These are phyloP conservation scores for Drosophila acutilabella DNA, from an alignment of 2,888 invertebrate species.

Conservation along the genomic window DNA sequence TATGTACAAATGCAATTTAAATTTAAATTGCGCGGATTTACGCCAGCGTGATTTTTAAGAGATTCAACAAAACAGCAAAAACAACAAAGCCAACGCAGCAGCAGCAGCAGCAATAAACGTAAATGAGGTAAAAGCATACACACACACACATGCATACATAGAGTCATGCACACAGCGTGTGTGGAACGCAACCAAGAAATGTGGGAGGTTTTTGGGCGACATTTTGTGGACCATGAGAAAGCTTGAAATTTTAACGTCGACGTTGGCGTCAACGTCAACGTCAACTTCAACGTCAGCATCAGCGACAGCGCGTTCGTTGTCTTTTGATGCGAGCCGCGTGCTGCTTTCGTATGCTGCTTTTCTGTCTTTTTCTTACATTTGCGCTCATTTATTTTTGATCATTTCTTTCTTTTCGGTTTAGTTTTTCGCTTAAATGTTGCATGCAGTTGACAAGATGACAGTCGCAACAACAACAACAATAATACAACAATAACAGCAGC, in stretches of 20 bases:
- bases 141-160: slow-evolving; percentile 12
- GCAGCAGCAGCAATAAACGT: slow-evolving; percentile 29
- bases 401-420: slow-evolving; percentile 30
- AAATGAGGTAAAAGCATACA: slow-evolving; percentile 64
- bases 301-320: slow-evolving; percentile 10
- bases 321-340: slow-evolving; percentile 41
- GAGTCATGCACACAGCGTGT: slow-evolving; percentile 25
- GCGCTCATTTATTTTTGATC: slow-evolving; percentile 60
- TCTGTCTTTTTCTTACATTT: slow-evolving; percentile 8
- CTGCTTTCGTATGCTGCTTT: slow-evolving; percentile 1
- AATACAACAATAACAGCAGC: slow-evolving; percentile 29
- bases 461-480: slow-evolving; percentile 27
- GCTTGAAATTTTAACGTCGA: slow-evolving; percentile 40
- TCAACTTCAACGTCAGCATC: slow-evolving; percentile 14
- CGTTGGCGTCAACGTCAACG: slow-evolving; percentile 17
- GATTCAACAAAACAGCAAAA: slow-evolving; percentile 53
- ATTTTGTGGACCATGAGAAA: slow-evolving; percentile 53
- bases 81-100: slow-evolving; percentile 7
- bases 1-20: slow-evolving; percentile 71
- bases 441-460: slow-evolving; percentile 79
- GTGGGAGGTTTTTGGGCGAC: slow-evolving; percentile 62
- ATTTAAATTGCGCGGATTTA: slow-evolving; percentile 81
- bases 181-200: slow-evolving; percentile 63
- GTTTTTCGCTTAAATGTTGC: slow-evolving; percentile 73
- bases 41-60: slow-evolving; percentile 80